phyloP scores from a whole-genome alignment of 1,140 invertebrate species.

The Aphaenogaster ashmeadi region DNA sequence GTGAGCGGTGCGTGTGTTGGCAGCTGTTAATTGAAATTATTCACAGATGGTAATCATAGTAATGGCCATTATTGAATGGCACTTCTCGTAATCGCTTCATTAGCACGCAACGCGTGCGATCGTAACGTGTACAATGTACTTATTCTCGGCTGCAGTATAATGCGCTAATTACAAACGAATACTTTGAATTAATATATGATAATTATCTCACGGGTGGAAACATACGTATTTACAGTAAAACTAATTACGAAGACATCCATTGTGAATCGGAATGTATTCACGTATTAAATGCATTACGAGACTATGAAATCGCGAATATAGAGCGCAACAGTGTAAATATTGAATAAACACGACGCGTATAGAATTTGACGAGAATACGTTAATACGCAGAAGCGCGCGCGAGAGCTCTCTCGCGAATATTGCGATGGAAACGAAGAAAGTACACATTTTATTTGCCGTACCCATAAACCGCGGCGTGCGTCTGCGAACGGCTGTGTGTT shows the following conservation, averaged over 20 bases:
- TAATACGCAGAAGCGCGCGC: background rate
- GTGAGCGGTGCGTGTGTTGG: background rate
- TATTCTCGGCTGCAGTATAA: slow-evolving; percentile 14
- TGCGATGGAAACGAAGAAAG: background rate
- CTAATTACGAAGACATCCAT: slow-evolving; percentile 25
- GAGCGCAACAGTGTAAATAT: background rate
- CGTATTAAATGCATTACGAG: background rate
- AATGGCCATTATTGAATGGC: slow-evolving; percentile 31
- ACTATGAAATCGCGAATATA: background rate
- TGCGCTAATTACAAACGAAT: slow-evolving; percentile 28
- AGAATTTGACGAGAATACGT: background rate
- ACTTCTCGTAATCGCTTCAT: slow-evolving; percentile 28
- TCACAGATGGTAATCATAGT: slow-evolving; percentile 34
- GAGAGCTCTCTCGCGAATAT: background rate
- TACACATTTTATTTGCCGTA: slow-evolving; percentile 24
- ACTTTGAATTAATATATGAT: slow-evolving; percentile 32
- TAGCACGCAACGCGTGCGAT: slow-evolving; percentile 11
- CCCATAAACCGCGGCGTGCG: slow-evolving; percentile 30
- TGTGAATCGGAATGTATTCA: background rate
- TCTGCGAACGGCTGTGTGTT: background rate
- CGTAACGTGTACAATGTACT: slow-evolving; percentile 21
- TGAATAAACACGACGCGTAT: background rate
- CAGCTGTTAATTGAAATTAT: slow-evolving; percentile 58
- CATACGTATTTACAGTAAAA: background rate
- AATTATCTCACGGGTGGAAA: slow-evolving; percentile 8